Percentiles rank a stretch among this genome's conserved stretches.
Conservation (phyloP, 2,797 vertebrate species). For the Brachymystax lenok region DNA sequence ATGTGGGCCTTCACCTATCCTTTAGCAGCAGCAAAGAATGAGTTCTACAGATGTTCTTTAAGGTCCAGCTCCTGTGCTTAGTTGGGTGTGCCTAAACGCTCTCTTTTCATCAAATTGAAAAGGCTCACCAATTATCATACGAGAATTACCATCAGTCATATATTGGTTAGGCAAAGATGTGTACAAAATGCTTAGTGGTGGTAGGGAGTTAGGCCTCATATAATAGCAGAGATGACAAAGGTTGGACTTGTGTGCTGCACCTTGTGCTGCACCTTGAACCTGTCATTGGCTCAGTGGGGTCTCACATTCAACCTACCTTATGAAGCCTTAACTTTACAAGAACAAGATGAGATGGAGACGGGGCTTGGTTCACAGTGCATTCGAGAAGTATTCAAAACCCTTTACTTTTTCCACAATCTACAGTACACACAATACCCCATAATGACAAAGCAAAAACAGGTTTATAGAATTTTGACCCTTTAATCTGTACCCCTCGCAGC, state of each 20-base stretch:
- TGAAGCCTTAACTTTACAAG: not conserved
- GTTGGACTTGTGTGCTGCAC: not conserved
- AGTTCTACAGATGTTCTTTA: not conserved
- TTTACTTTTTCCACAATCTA: too few species aligned
- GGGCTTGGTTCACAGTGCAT: not conserved
- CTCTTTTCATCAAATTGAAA: not conserved
- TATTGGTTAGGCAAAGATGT: not conserved
- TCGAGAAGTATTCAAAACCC: too few species aligned
- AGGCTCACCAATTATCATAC: not conserved
- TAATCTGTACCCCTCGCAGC: too few species aligned
- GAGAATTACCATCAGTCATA: not conserved
- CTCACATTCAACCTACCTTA: not conserved
- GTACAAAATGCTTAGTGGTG: too few species aligned
- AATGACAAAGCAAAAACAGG: too few species aligned
- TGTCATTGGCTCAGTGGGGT: not conserved
- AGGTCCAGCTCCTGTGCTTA: not conserved
- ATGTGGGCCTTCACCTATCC: not conserved
- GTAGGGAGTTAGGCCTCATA: not conserved
- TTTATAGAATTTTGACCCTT: too few species aligned
- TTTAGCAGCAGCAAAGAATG: not conserved
- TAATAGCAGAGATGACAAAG: not conserved
- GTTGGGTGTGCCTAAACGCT: not conserved
- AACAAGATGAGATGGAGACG: not conserved
- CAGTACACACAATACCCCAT: too few species aligned
- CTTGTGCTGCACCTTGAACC: not conserved